These are phyloP conservation scores for Tenthredo distinguenda DNA, from an alignment of 2,888 invertebrate species.

Conservation along the genomic window DNA sequence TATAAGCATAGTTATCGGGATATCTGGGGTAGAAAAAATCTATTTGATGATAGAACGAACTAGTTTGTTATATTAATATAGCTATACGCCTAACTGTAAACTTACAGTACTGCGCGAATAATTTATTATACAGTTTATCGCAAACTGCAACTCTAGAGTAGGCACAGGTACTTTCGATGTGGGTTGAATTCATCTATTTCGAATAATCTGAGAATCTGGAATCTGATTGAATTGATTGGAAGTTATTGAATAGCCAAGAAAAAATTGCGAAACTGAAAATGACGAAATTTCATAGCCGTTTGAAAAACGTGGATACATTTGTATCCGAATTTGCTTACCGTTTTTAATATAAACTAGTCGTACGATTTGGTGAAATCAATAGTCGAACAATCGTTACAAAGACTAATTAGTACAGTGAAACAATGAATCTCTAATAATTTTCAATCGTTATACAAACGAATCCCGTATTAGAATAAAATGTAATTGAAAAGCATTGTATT, in stretches of 20 bases:
- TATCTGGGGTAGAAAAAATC: slow-evolving; percentile 25
- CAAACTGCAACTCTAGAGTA: background rate
- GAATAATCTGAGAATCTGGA: background rate
- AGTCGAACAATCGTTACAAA: background rate
- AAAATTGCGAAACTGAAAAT: background rate
- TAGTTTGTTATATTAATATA: slow-evolving; percentile 7
- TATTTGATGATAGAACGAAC: background rate
- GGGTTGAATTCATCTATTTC: background rate
- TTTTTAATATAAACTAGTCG: background rate
- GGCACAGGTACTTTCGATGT: background rate
- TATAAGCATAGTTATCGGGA: background rate
- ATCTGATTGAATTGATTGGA: background rate
- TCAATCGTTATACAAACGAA: background rate
- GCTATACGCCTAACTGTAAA: background rate
- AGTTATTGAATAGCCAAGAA: background rate
- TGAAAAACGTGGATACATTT: background rate
- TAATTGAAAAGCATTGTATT: background rate
- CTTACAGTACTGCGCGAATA: background rate
- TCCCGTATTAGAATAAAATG: background rate
- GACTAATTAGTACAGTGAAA: background rate
- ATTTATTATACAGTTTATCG: background rate
- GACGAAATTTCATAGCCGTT: background rate
- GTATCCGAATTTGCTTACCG: background rate
- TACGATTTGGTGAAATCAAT: background rate
- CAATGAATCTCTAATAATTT: background rate